Percentiles rank a stretch among this genome's conserved stretches.
These are phyloP conservation scores for Lissonota sp. DNA, from an alignment of 2,888 invertebrate genomes.

Conservation along the genomic window DNA sequence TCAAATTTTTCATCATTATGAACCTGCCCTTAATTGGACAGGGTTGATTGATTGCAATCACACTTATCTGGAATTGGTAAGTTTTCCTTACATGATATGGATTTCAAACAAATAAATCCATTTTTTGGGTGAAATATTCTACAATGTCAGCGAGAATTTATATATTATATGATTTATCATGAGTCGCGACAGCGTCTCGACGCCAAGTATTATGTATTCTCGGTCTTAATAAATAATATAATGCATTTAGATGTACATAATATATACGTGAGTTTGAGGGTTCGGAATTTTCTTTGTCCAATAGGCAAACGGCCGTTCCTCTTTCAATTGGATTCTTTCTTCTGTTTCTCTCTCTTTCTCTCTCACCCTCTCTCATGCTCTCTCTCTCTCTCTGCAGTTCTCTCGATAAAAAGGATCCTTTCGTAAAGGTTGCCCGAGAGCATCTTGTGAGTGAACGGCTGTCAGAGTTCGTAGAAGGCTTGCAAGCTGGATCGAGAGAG, in stretches of 20 bases:
- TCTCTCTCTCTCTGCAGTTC: constrained; percentile 32
- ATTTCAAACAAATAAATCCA: too few relatives aligned
- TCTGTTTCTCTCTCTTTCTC: constrained; percentile 2
- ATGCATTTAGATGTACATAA: constrained; percentile 14
- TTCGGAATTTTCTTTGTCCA: constrained; percentile 53
- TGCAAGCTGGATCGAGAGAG: constrained; percentile 34
- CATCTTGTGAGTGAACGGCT: constrained; percentile 53
- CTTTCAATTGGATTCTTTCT: constrained; percentile 34
- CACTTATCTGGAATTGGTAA: too few relatives aligned
- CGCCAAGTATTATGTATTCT: neutral
- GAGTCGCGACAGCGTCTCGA: too few relatives aligned
- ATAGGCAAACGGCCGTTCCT: constrained; percentile 48
- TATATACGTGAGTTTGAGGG: constrained; percentile 43
- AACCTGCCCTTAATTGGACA: too few relatives aligned
- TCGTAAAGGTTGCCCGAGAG: constrained; percentile 44
- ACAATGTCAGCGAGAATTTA: neutral
- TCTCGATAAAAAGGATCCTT: constrained; percentile 51
- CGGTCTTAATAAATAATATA: constrained; percentile 5
- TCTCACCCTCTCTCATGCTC: constrained; percentile 21
- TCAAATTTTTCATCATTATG: too few relatives aligned
- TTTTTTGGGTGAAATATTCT: neutral
- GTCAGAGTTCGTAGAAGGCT: constrained; percentile 46
- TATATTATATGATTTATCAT: too few relatives aligned
- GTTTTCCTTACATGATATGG: too few relatives aligned
- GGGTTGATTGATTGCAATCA: too few relatives aligned